phyloP scores from a whole-genome alignment of 2,797 vertebrate genomes.

The Nyctibius grandis region DNA sequence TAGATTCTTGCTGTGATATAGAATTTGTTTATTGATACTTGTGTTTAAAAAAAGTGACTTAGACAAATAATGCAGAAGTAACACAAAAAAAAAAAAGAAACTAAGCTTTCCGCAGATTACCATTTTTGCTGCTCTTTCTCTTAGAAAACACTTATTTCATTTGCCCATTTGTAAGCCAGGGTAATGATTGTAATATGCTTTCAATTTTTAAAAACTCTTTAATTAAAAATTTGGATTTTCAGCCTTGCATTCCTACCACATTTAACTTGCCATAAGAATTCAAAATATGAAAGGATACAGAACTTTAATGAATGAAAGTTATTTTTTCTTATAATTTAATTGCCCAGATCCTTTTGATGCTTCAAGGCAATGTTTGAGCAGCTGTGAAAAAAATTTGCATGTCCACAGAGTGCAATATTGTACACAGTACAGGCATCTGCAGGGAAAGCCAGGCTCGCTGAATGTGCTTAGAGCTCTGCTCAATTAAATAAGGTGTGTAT shows the following conservation, averaged over 20 bases:
- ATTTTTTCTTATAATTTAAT: conserved; percentile 21
- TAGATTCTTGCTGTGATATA: background rate
- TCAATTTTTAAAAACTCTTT: background rate
- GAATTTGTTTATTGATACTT: background rate
- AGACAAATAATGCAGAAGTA: background rate
- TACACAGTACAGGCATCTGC: background rate
- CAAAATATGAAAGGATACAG: background rate
- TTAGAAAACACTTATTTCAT: background rate
- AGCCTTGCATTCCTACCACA: background rate
- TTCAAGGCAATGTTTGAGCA: conserved; percentile 9
- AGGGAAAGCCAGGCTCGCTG: background rate
- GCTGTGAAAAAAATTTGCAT: conserved; percentile 1
- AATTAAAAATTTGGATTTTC: background rate
- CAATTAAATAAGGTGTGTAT: background rate
- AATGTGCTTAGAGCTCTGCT: background rate
- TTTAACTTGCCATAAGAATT: background rate
- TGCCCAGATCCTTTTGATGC: background rate
- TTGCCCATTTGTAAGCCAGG: background rate
- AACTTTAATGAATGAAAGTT: background rate
- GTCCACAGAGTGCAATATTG: background rate
- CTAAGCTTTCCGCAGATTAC: background rate
- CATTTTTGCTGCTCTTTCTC: background rate
- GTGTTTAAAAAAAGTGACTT: background rate
- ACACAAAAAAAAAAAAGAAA: background rate
- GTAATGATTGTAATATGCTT: background rate